These are phyloP conservation scores for Mantis religiosa DNA, from an alignment of 2,888 invertebrate genomes.

Conservation along the genomic window DNA sequence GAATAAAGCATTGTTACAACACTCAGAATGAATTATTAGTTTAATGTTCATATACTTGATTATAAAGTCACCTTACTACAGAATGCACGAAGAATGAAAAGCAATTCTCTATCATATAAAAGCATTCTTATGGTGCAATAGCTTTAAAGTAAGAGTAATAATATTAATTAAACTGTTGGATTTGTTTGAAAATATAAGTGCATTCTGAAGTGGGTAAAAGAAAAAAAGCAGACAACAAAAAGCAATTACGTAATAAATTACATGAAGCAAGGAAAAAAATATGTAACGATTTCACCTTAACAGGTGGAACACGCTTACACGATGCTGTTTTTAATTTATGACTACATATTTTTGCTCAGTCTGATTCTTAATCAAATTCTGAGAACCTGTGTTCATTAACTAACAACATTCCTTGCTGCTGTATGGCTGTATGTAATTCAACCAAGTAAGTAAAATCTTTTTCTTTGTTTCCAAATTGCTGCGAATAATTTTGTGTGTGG, in stretches of 20 bases:
- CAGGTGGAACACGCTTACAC: neutral
- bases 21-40: neutral
- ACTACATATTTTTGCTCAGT: constrained; percentile 33
- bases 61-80: neutral
- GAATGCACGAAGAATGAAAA: neutral
- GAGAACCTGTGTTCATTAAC: constrained; percentile 9
- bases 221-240: neutral
- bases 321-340: constrained; percentile 30
- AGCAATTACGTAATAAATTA: neutral
- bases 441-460: constrained; percentile 9
- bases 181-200: neutral
- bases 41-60: neutral
- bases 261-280: neutral
- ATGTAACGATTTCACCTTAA: neutral
- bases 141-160: neutral
- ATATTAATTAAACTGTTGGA: neutral
- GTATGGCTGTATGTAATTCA: neutral
- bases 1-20: neutral
- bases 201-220: neutral
- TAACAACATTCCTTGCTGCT: neutral
- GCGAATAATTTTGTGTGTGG: neutral
- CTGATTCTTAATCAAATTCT: constrained; percentile 32
- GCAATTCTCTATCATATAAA: neutral
- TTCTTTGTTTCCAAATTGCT: neutral
- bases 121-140: neutral